These are phyloP conservation scores for Ariolimax columbianus DNA, from an alignment of 2,888 invertebrate genomes.

Conservation along the genomic window DNA sequence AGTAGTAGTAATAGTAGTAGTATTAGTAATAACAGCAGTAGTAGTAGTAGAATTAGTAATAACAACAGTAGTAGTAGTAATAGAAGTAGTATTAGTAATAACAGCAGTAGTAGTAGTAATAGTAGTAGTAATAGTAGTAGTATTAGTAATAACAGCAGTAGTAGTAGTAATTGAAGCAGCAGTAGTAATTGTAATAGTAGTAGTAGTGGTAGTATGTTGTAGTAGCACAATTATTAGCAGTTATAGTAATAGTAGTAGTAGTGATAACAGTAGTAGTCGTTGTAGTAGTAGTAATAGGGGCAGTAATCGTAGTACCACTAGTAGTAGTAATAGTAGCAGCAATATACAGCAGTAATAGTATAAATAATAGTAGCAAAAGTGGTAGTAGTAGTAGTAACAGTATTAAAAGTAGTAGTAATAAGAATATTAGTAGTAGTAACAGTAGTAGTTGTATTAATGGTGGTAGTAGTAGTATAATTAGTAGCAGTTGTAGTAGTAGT, in stretches of 20 bases:
- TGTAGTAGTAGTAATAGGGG: not conserved
- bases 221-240: slow-evolving; percentile 23
- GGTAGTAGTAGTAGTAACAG: not conserved
- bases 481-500: slow-evolving; percentile 23
- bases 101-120: not conserved
- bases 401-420: not conserved
- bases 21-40: too few species aligned
- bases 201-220: not conserved
- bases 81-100: too few species aligned
- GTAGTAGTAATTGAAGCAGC: not conserved
- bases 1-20: too few species aligned
- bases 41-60: not conserved
- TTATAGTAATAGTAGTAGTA: slow-evolving; percentile 16
- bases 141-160: not conserved
- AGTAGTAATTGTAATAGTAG: not conserved
- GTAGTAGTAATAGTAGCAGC: slow-evolving; percentile 23
- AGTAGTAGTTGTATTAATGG: slow-evolving; percentile 25
- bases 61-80: not conserved
- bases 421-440: too few species aligned
- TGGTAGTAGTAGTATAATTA: slow-evolving; percentile 18
- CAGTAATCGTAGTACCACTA: slow-evolving; percentile 1
- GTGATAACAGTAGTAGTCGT: not conserved
- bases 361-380: not conserved
- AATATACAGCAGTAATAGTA: not conserved
- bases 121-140: not conserved